Base-by-base conservation (phyloP, 35 echinoderm and acorn worm genomes). In the Apostichopus japonicus region DNA sequence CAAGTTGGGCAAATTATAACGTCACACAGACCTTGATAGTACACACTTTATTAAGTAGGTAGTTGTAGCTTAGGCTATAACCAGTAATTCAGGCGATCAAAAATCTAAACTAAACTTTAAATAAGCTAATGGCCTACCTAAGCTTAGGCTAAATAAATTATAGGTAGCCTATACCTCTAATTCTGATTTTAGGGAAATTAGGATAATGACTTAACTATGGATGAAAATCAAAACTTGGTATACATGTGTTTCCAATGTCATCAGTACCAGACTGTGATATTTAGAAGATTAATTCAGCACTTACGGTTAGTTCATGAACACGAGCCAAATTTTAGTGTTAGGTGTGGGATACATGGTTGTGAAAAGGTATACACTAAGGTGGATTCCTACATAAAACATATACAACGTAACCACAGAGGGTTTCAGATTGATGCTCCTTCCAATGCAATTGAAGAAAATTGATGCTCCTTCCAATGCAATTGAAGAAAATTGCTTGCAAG, bases 321-420 rank as follows among this genome's bases (percentile, higher is more conserved):
- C 33, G 27, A 33, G 27, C 27, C 27, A 33, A 33, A 33, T 4
- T 82, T 82, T 54, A 82, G 44, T 82, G 79, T 56, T 10, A 82
- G 79, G 6, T 82, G 79, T 82, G 79, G 79, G 10, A 82, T 82
- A 54, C 9, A 54, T 13, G 17, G 8, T 23, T 82, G 79, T 82
- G 79, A 33, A 33, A 33, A 33, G 2, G 27, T 33, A 33, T 33
- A 33, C 27, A 33, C 27, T 33, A 33, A 33, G 2, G 27, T 33
- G 27, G 27, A 33, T 33, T 33, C 27, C 27, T 33, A 33, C 27
- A 33, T 33, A 33, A 33, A 33, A 33, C 27, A 33, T 33, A 33
- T 33, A 33, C 27, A 33, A 33, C 27, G 27, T 33, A 33, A 33
- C 27, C 27, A 33, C 27, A 33, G 27, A 33, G 1, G 27, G 27